Percentiles rank a stretch among this genome's conserved stretches.
phyloP scores from a whole-genome alignment of 2,113 vertebrate genomes.

The Saimiri boliviensis region DNA sequence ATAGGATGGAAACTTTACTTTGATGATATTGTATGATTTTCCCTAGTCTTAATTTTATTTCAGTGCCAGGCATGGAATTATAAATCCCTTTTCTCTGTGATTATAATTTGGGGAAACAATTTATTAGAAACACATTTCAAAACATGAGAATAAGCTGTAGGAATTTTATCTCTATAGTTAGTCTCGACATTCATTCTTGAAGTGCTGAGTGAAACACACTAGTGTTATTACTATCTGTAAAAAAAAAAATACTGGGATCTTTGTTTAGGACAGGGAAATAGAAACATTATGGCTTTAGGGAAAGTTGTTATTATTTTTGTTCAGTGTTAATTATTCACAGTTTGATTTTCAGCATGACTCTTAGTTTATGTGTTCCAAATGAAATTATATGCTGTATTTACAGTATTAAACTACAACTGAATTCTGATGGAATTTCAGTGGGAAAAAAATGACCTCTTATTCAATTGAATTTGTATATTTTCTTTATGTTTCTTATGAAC shows the following conservation, averaged over 20 bases:
- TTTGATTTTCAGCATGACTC: not conserved
- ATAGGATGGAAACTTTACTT: not conserved
- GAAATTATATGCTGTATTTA: not conserved
- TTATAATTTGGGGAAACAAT: not conserved
- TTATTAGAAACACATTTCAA: not conserved
- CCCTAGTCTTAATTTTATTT: not conserved
- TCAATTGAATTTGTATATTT: not conserved
- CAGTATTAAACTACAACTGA: not conserved
- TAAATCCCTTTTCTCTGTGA: not conserved
- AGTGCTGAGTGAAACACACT: not conserved
- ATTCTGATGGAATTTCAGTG: not conserved
- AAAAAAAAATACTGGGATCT: not conserved
- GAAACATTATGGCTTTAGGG: not conserved
- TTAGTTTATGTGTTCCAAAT: not conserved
- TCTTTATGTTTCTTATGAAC: not conserved
- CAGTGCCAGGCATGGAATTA: not conserved
- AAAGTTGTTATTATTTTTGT: not conserved
- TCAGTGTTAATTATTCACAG: not conserved
- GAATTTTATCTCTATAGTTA: not conserved
- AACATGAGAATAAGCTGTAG: not conserved
- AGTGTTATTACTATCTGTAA: not conserved
- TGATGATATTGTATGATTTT: not conserved
- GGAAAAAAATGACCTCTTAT: fast-evolving
- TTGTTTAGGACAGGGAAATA: not conserved
- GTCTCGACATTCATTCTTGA: not conserved